Percentiles rank a stretch among this genome's conserved stretches.
Conservation (phyloP, 2,888 invertebrate species). For the Phyto melanocephala region DNA sequence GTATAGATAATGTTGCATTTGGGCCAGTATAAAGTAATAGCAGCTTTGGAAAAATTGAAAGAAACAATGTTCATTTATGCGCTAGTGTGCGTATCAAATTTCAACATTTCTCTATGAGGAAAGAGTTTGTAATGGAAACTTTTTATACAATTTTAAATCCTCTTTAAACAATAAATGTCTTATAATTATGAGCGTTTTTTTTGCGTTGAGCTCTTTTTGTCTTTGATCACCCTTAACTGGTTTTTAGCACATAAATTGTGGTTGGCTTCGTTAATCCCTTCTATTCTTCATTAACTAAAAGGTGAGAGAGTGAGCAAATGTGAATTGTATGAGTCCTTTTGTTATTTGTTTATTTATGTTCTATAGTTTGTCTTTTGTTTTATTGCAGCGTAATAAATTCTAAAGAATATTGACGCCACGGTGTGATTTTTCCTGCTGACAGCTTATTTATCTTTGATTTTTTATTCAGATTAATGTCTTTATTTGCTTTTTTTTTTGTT, state of each 20-base stretch:
- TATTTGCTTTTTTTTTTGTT: neutral
- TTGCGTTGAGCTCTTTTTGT: neutral
- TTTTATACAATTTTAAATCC: conserved; percentile 15
- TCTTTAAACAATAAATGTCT: conserved; percentile 39
- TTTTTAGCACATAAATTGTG: neutral
- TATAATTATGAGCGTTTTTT: conserved; percentile 4
- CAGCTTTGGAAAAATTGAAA: too few relatives aligned
- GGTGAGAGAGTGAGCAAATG: neutral
- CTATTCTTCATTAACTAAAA: neutral
- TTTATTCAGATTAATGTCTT: conserved; percentile 38
- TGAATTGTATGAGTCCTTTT: conserved; percentile 4
- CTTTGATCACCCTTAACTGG: neutral
- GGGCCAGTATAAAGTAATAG: too few relatives aligned
- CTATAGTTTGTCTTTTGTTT: conserved; percentile 11
- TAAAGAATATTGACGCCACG: conserved; percentile 33
- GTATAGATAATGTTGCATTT: too few relatives aligned
- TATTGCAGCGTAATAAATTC: conserved; percentile 41
- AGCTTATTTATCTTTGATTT: conserved; percentile 32
- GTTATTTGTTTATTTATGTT: neutral
- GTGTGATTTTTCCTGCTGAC: conserved; percentile 40
- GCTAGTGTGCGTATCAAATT: too few relatives aligned
- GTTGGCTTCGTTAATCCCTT: conserved; percentile 14
- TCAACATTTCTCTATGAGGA: neutral
- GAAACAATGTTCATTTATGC: too few relatives aligned
- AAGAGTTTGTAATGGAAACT: neutral